Conservation (phyloP, 2,113 vertebrate species). For the Ciconia maguari region DNA sequence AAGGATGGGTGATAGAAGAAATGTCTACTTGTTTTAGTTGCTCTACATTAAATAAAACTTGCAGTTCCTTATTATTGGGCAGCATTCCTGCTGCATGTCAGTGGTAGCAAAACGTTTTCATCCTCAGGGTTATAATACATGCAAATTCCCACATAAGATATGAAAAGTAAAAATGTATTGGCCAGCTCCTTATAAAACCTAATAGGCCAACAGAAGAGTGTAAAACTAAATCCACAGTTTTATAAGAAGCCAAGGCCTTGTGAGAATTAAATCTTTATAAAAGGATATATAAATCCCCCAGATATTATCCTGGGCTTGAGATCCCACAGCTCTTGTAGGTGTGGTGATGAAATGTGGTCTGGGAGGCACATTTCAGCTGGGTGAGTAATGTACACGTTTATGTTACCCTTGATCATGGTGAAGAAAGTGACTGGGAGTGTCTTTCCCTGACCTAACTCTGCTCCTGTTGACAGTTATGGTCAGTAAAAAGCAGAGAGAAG, state of each 20-base stretch:
- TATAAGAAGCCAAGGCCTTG: background rate
- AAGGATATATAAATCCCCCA: background rate
- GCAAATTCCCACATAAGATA: background rate
- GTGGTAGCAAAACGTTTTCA: background rate
- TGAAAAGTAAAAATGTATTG: background rate
- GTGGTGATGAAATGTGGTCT: background rate
- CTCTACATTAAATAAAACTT: background rate
- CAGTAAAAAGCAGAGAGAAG: background rate
- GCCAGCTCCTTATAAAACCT: background rate
- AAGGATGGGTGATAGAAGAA: background rate
- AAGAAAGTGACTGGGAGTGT: background rate
- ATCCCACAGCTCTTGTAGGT: constrained; percentile 5
- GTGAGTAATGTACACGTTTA: background rate
- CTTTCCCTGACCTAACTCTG: background rate
- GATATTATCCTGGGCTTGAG: background rate
- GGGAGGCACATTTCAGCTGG: background rate
- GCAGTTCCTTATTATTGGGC: background rate
- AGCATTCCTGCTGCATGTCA: background rate
- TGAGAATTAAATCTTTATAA: constrained; percentile 6
- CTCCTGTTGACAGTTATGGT: background rate
- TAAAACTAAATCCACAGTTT: constrained; percentile 19
- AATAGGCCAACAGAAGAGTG: background rate
- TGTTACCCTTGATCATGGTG: background rate
- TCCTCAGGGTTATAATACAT: background rate
- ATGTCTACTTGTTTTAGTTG: background rate